Conservation (phyloP, 1,140 invertebrate species). For the Musca domestica region DNA sequence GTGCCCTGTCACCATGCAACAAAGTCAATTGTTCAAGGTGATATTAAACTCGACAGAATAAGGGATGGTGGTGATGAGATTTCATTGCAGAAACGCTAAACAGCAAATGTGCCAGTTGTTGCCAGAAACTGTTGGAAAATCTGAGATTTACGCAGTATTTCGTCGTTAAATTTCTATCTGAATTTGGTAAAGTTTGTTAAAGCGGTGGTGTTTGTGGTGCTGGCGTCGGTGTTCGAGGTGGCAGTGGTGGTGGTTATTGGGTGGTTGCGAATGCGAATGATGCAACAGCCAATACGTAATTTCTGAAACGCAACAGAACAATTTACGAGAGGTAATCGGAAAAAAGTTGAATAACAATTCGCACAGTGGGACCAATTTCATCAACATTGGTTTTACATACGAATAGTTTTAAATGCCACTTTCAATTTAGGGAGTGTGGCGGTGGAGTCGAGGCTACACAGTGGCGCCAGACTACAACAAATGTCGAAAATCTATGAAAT, state of each 20-base stretch:
- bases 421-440: too few relatives aligned
- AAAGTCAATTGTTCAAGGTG: constrained; percentile 13
- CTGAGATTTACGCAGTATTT: constrained; percentile 14
- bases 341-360: too few relatives aligned
- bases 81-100: not conserved
- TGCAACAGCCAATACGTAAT: too few relatives aligned
- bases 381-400: too few relatives aligned
- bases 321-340: too few relatives aligned
- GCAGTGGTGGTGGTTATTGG: not conserved
- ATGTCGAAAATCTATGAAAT: too few relatives aligned
- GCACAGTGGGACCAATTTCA: too few relatives aligned
- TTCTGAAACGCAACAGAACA: too few relatives aligned
- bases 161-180: constrained; percentile 1
- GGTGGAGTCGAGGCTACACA: too few relatives aligned
- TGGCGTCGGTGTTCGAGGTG: not conserved
- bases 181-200: constrained; percentile 1
- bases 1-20: not conserved
- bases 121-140: not conserved
- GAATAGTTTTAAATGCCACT: too few relatives aligned
- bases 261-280: too few relatives aligned
- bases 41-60: not conserved
- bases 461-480: too few relatives aligned
- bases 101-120: not conserved
- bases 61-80: not conserved
- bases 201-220: not conserved